Evolutionary conservation across 2,113 vertebrate species (phyloP).

Genomic region (Crotalus tigris): DNA sequence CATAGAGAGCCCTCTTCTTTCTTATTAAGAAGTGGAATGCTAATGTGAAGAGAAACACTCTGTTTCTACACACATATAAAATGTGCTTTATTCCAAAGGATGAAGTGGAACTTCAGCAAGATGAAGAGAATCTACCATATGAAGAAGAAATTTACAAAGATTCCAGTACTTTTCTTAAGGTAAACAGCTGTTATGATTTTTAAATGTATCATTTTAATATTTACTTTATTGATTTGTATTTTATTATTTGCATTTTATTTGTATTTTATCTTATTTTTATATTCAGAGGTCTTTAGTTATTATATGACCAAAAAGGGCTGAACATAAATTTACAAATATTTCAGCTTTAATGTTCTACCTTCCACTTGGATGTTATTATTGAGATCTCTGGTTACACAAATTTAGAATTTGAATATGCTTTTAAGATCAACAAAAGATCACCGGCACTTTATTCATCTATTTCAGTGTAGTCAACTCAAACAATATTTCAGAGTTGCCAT

Average conservation of each 20-base stretch:
- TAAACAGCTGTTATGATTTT: slow-evolving; percentile 42
- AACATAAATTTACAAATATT: neutral
- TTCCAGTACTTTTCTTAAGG: slow-evolving; percentile 98
- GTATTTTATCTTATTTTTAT: neutral
- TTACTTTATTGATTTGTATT: neutral
- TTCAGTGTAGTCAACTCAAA: neutral
- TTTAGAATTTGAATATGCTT: neutral
- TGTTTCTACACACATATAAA: neutral
- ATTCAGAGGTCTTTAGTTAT: neutral
- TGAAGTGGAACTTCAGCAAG: slow-evolving; percentile 86
- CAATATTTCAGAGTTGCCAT: neutral
- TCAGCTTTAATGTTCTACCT: neutral
- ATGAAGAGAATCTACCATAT: slow-evolving; percentile 87
- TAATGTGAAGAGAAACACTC: slow-evolving; percentile 9
- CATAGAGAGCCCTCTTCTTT: slow-evolving; percentile 8
- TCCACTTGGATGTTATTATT: neutral
- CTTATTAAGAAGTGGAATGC: slow-evolving; percentile 13
- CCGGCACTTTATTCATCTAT: neutral
- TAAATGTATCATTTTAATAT: neutral
- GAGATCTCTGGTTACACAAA: slow-evolving; percentile 9
- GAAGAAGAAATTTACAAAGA: slow-evolving; percentile 97
- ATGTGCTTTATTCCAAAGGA: slow-evolving; percentile 75
- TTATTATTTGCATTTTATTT: neutral
- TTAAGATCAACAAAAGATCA: neutral
- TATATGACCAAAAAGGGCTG: neutral